Conservation (phyloP, 2,888 invertebrate genomes). For the Diarsia brunnea region DNA sequence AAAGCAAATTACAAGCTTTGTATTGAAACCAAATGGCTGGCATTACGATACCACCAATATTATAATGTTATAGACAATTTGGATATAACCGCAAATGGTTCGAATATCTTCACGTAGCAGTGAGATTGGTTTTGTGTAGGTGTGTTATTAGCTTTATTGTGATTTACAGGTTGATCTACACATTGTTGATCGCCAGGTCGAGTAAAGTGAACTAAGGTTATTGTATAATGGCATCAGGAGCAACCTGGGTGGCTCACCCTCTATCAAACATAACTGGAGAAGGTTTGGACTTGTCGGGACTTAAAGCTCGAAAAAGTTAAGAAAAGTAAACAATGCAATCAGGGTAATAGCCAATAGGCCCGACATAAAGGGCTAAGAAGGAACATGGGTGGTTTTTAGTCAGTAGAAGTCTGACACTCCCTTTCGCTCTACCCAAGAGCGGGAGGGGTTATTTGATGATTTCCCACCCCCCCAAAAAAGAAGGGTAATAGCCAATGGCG, state of each 20-base stretch:
- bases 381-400: too few species aligned
- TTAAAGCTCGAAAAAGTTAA: neutral
- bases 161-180: constrained; percentile 9
- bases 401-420: too few species aligned
- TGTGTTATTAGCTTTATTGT: constrained; percentile 19
- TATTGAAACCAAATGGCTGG: constrained; percentile 33
- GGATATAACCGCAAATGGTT: constrained; percentile 39
- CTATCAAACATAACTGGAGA: neutral
- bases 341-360: neutral
- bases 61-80: constrained; percentile 36
- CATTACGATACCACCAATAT: constrained; percentile 38
- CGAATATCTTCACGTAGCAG: constrained; percentile 41
- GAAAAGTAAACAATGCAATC: neutral
- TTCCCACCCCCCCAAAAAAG: too few species aligned
- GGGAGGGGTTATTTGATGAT: too few species aligned
- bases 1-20: constrained; percentile 50
- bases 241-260: neutral
- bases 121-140: constrained; percentile 29
- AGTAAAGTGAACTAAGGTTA: neutral
- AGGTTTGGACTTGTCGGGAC: neutral
- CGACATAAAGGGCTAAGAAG: too few species aligned
- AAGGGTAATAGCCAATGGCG: neutral
- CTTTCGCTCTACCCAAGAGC: too few species aligned
- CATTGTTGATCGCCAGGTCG: too few species aligned
- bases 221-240: neutral